Conservation (phyloP, 2,888 invertebrate species). For the Odontomyia ornata region DNA sequence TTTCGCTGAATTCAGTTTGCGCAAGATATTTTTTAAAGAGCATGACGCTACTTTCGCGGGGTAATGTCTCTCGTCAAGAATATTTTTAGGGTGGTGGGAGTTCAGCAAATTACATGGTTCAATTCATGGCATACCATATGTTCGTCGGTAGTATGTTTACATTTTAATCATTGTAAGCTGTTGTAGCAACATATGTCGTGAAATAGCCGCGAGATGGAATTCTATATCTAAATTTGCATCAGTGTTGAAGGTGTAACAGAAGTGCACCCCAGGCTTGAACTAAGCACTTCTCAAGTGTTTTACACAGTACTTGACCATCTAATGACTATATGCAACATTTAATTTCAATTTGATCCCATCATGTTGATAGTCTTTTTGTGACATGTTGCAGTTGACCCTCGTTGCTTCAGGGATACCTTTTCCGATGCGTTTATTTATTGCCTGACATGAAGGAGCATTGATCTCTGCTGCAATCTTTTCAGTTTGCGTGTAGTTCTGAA, state of each 20-base stretch:
- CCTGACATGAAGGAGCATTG: not conserved
- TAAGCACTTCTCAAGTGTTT: slow-evolving; percentile 16
- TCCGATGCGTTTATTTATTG: not conserved
- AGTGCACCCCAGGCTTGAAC: not conserved
- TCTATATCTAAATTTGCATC: slow-evolving; percentile 41
- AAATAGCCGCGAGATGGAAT: slow-evolving; percentile 28
- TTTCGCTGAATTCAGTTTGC: too few relatives aligned
- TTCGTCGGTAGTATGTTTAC: slow-evolving; percentile 37
- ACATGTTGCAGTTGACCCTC: slow-evolving; percentile 35
- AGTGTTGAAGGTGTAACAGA: slow-evolving; percentile 34
- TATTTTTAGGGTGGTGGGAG: slow-evolving; percentile 15
- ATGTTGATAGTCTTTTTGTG: slow-evolving; percentile 37
- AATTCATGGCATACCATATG: slow-evolving; percentile 41
- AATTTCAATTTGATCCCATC: slow-evolving; percentile 44
- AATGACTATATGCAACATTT: slow-evolving; percentile 45
- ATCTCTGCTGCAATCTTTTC: slow-evolving; percentile 33
- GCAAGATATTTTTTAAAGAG: too few relatives aligned
- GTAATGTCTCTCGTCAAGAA: not conserved
- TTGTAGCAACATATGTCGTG: slow-evolving; percentile 41
- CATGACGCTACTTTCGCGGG: too few relatives aligned
- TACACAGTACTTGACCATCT: slow-evolving; percentile 33
- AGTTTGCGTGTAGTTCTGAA: slow-evolving; percentile 34
- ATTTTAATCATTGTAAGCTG: slow-evolving; percentile 40
- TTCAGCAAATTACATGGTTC: slow-evolving; percentile 45
- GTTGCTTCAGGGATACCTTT: not conserved